A percentile compares a stretch with the other conserved stretches of the same genome.
Conservation (phyloP, 2,797 vertebrate species). For the Mormyrus proboscirostris region DNA sequence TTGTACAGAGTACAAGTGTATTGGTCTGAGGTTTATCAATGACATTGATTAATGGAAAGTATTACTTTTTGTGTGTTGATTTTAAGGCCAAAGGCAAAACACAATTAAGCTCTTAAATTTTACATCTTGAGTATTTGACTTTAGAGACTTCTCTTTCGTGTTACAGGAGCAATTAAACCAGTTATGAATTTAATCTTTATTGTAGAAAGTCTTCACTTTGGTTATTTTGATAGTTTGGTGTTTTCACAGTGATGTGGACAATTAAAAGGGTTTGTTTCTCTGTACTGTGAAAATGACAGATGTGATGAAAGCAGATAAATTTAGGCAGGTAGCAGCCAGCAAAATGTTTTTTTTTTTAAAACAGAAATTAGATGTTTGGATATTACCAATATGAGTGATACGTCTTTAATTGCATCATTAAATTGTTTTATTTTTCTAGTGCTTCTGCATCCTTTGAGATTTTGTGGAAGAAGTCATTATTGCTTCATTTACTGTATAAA, state of each 20-base stretch:
- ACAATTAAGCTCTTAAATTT: neutral
- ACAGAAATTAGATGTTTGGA: constrained; percentile 27
- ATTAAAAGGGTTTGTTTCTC: constrained; percentile 27
- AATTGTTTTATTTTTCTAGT: constrained; percentile 52
- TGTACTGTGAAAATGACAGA: constrained; percentile 30
- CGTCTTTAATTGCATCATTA: constrained; percentile 40
- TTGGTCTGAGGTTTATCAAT: constrained; percentile 1
- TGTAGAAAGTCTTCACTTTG: neutral
- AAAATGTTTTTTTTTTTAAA: constrained; percentile 21
- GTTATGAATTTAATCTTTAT: neutral
- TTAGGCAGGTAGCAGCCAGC: constrained; percentile 25
- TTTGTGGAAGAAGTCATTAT: constrained; percentile 32
- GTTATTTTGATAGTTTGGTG: constrained; percentile 20
- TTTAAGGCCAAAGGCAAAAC: constrained; percentile 43
- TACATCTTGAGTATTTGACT: constrained; percentile 20
- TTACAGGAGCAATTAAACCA: neutral
- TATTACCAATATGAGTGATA: constrained; percentile 38
- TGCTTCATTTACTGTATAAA: constrained; percentile 23
- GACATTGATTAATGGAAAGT: constrained; percentile 21
- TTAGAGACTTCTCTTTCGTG: neutral
- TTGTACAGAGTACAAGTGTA: constrained; percentile 23
- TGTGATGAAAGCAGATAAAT: constrained; percentile 24
- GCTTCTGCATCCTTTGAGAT: constrained; percentile 37
- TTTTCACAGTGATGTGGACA: constrained; percentile 33
- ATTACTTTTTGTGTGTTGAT: constrained; percentile 21